Conservation (phyloP, 2,888 invertebrate genomes). For the Himalopsyche kuldschensis region DNA sequence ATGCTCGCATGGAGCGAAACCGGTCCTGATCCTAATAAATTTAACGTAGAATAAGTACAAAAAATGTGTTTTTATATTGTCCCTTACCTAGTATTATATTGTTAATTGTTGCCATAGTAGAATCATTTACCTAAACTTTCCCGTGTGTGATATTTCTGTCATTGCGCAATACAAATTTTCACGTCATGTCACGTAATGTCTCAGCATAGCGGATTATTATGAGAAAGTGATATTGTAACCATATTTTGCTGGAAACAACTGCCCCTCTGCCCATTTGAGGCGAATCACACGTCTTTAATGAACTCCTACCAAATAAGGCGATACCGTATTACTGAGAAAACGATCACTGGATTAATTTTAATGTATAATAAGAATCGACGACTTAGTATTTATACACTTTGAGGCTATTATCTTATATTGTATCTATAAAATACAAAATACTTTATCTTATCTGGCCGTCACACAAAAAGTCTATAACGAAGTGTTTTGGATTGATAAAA, state of each 20-base stretch:
- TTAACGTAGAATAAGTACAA: too few relatives aligned
- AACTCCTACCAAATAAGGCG: conserved; percentile 19
- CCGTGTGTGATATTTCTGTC: neutral
- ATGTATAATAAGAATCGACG: neutral
- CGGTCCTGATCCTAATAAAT: too few relatives aligned
- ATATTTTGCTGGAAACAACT: conserved; percentile 9
- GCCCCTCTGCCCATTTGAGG: conserved; percentile 27
- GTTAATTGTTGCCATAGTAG: neutral
- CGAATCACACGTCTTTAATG: conserved; percentile 31
- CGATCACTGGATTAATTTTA: neutral
- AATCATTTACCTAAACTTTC: neutral
- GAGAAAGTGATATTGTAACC: conserved; percentile 24
- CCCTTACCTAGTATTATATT: too few relatives aligned
- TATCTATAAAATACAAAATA: too few relatives aligned
- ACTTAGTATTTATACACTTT: too few relatives aligned
- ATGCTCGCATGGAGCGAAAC: too few relatives aligned
- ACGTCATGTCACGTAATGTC: conserved; percentile 3
- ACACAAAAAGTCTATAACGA: too few relatives aligned
- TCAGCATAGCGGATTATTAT: neutral
- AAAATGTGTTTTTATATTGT: too few relatives aligned
- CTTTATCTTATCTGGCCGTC: too few relatives aligned
- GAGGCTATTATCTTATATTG: too few relatives aligned
- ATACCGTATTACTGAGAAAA: neutral
- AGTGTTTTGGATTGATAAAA: too few relatives aligned
- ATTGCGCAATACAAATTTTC: conserved; percentile 9